Percentiles rank a stretch among this genome's conserved stretches.
phyloP scores from a whole-genome alignment of 1,140 invertebrate genomes.

The Himalopsyche phryganea region DNA sequence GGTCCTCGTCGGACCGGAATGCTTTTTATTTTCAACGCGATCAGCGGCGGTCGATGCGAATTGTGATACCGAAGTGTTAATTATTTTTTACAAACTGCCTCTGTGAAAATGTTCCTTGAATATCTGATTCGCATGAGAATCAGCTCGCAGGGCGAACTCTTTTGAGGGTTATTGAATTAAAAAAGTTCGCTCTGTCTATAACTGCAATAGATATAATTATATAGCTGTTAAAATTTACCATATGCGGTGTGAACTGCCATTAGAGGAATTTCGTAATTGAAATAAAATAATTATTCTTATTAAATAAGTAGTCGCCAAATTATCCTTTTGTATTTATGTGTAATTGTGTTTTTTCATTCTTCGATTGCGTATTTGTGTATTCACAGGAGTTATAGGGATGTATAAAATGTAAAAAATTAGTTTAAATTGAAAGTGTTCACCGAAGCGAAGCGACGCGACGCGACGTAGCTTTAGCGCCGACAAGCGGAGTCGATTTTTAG shows the following conservation, averaged over 20 bases:
- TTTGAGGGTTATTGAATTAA: constrained; percentile 9
- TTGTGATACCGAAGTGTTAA: constrained; percentile 33
- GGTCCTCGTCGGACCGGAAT: too few species aligned
- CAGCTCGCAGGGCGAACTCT: constrained; percentile 9
- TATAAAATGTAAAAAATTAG: constrained; percentile 8
- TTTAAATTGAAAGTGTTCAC: constrained; percentile 14
- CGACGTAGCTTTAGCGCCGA: too few species aligned
- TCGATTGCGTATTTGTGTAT: constrained; percentile 1
- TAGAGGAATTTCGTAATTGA: constrained; percentile 29
- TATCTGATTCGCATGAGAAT: constrained; percentile 23
- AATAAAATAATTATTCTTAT: constrained; percentile 24
- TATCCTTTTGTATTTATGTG: constrained; percentile 25
- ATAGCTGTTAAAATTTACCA: constrained; percentile 21
- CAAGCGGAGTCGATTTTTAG: too few species aligned
- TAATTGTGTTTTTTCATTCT: constrained; percentile 7
- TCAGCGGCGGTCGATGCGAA: constrained; percentile 19
- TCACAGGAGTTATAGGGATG: background rate
- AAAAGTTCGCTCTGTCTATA: constrained; percentile 4
- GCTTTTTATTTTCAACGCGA: too few species aligned
- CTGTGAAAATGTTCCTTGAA: constrained; percentile 33
- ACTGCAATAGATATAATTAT: constrained; percentile 28
- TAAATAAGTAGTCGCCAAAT: constrained; percentile 34
- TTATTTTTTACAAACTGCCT: constrained; percentile 33
- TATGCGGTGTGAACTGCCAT: constrained; percentile 20
- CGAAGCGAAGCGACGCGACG: background rate